Percentiles rank a stretch among this genome's conserved stretches.
Conservation (phyloP, 2,888 invertebrate genomes). For the Orchesella flavescens region DNA sequence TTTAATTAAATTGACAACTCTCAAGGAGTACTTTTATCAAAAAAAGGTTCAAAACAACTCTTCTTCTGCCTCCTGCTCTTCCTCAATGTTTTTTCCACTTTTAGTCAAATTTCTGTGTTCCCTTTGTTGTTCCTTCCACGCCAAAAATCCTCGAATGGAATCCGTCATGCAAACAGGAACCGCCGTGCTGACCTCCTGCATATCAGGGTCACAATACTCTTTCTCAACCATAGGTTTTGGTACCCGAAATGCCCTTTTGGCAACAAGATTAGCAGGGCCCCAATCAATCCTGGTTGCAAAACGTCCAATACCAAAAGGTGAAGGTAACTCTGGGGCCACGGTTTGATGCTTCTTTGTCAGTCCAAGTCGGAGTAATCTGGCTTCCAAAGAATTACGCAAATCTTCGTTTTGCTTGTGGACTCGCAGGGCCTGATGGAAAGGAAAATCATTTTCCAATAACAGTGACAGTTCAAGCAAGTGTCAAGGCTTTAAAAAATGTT, state of each 20-base stretch:
- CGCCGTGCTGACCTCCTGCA: conserved; percentile 45
- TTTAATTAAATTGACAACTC: too few species aligned
- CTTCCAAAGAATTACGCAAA: conserved; percentile 56
- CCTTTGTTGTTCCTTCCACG: conserved; percentile 38
- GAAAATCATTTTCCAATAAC: not conserved
- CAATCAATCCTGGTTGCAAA: conserved; percentile 43
- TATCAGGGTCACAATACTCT: conserved; percentile 13
- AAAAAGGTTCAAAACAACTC: too few species aligned
- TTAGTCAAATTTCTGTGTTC: not conserved
- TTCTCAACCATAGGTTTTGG: conserved; percentile 10
- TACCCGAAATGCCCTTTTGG: conserved; percentile 35
- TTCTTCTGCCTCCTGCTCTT: too few species aligned
- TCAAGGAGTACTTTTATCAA: too few species aligned
- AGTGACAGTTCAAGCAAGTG: not conserved
- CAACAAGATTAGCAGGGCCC: conserved; percentile 65
- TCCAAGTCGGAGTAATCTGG: conserved; percentile 54
- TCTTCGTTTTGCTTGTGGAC: conserved; percentile 64
- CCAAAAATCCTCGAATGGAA: conserved; percentile 59
- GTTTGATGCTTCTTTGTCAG: conserved; percentile 60
- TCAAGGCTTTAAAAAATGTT: not conserved
- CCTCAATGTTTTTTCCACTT: too few species aligned
- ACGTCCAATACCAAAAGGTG: not conserved
- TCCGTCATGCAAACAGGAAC: conserved; percentile 60
- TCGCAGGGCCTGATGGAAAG: conserved; percentile 31
- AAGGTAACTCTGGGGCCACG: conserved; percentile 23